These are phyloP conservation scores for Epicauta chinensis DNA, from an alignment of 1,140 invertebrate species.

Conservation along the genomic window DNA sequence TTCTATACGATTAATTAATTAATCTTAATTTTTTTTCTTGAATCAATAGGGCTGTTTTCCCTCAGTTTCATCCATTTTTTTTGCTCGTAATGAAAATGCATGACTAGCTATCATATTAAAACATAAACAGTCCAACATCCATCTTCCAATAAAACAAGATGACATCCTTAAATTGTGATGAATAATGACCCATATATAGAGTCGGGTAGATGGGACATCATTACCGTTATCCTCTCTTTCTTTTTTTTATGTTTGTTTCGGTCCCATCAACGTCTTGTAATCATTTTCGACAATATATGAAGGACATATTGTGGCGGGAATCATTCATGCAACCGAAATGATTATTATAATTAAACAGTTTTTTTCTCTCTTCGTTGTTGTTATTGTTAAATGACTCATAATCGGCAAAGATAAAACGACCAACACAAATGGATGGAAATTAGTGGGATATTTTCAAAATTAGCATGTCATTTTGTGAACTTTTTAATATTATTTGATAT, in stretches of 20 bases:
- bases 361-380: too few relatives aligned
- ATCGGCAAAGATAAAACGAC: slow-evolving; percentile 24
- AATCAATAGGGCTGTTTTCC: neutral
- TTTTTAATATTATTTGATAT: slow-evolving; percentile 19
- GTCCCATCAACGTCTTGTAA: too few relatives aligned
- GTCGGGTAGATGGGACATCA: neutral
- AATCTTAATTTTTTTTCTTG: too few relatives aligned
- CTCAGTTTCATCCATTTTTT: neutral
- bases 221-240: neutral
- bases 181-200: slow-evolving; percentile 7
- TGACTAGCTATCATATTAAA: slow-evolving; percentile 14
- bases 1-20: too few relatives aligned
- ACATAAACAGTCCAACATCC: slow-evolving; percentile 16
- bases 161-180: slow-evolving; percentile 13
- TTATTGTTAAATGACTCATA: slow-evolving; percentile 8
- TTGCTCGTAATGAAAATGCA: slow-evolving; percentile 14
- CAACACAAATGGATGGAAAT: slow-evolving; percentile 28
- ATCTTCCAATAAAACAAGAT: slow-evolving; percentile 16
- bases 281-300: too few relatives aligned
- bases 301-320: too few relatives aligned
- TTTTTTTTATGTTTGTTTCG: too few relatives aligned
- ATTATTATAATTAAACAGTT: too few relatives aligned
- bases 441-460: slow-evolving; percentile 28
- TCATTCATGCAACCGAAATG: too few relatives aligned
- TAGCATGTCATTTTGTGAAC: slow-evolving; percentile 27